Evolutionary conservation across 2,797 vertebrate species (phyloP).

Genomic region (Erpetoichthys calabaricus): DNA sequence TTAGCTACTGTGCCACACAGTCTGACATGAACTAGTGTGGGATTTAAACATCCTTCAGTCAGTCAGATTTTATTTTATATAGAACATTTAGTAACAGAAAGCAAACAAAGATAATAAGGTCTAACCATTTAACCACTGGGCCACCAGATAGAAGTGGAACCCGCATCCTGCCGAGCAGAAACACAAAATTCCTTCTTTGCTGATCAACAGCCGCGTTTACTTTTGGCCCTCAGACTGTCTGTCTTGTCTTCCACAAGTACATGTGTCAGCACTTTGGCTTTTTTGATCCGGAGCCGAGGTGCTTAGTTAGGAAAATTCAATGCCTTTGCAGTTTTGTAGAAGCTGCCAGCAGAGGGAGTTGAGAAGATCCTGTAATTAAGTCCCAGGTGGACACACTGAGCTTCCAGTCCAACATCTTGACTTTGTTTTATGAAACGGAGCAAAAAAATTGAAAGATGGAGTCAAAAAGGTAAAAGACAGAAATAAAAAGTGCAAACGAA

Average conservation of each 20-base stretch:
- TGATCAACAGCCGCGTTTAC: too few species aligned
- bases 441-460: background rate
- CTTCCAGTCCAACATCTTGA: background rate
- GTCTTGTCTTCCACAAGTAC: background rate
- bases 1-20: too few species aligned
- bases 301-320: constrained; percentile 1
- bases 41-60: too few species aligned
- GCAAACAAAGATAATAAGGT: too few species aligned
- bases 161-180: too few species aligned
- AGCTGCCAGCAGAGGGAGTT: constrained; percentile 40
- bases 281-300: background rate
- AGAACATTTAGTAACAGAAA: too few species aligned
- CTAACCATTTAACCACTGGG: too few species aligned
- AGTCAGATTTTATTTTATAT: too few species aligned
- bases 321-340: constrained; percentile 25
- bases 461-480: background rate
- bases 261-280: background rate
- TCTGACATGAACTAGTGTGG: too few species aligned
- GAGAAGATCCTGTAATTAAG: constrained; percentile 7
- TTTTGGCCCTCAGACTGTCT: too few species aligned
- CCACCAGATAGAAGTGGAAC: too few species aligned
- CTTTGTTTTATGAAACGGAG: background rate
- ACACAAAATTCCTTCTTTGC: too few species aligned
- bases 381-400: constrained; percentile 2
- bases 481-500: background rate